Evolutionary conservation across 2,888 invertebrate species (phyloP), one percentile per base, ranked within the genome.

Genomic region (Aphelenchoides bicaudatus): DNA sequence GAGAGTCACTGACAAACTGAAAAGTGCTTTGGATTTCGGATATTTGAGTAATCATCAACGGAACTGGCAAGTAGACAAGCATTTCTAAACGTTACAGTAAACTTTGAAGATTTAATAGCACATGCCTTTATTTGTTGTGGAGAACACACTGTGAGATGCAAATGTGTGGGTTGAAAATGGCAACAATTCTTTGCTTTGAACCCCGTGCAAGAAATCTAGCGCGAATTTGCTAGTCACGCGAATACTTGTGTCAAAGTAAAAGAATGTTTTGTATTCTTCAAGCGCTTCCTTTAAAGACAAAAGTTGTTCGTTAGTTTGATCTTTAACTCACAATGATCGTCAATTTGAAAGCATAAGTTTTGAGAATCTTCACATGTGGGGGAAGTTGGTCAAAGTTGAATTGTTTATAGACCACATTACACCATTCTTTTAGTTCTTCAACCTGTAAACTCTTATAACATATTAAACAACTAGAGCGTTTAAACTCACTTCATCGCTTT

Each of bases 271-370:
- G 43, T 43, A 25, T 43, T 43, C 43, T 43, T 43, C 21, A 19
- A 43, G 43, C 10, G 25, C 43, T 43, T 43, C 43, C 43, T 43
- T n/a, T n/a, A n/a, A n/a, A n/a, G n/a, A 43, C 34, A 34, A 43
- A 43, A 19, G 10, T 10, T 43, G 16, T 8, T 8, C 10, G 16
- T 10, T 10, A n/a, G 21, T 6, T 10, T 6, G n/a, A 21, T 10
- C 23, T 43, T 21, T n/a, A 43, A 10, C 43, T 16, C 38, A 34
- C 52, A 23, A 51, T 13, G n/a, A 51, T 30, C 10, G 28, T n/a
- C 34, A 51, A n/a, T 51, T 51, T 51, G 52, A 51, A 51, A 6
- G 52, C 52, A 5, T 51, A 51, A 29, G 19, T 51, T 37, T 8
- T 23, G 2, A 27, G 52, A 19, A 21, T 16, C 21, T 8, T 10